Conservation (phyloP, 2,888 invertebrate genomes). For the Galerucella pusilla region DNA sequence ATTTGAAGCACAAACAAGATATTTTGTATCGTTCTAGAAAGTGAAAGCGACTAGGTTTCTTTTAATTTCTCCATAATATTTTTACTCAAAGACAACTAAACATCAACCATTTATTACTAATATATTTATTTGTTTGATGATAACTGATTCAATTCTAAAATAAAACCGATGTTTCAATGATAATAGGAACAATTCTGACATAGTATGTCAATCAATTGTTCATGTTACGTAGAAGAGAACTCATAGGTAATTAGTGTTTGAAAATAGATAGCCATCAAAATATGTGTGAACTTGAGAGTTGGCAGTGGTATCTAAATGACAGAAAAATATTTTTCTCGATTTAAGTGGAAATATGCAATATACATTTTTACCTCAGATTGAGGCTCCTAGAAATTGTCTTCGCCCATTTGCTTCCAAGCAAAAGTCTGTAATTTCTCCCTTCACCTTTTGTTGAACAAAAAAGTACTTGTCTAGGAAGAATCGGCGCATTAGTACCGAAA, state of each 20-base stretch:
- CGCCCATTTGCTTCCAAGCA: no score
- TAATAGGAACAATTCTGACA: background rate
- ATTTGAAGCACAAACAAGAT: background rate
- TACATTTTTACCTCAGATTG: no score
- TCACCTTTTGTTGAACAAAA: no score
- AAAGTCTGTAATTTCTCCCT: no score
- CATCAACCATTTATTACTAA: no score
- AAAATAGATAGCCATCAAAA: background rate
- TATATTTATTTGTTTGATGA: no score
- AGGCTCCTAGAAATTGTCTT: no score
- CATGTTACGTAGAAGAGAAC: background rate
- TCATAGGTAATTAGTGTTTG: background rate
- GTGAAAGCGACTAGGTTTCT: background rate
- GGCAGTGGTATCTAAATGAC: no score
- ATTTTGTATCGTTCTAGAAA: constrained; percentile 4
- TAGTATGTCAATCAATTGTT: background rate
- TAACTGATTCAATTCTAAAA: no score
- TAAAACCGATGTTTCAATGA: background rate
- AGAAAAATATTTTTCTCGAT: background rate
- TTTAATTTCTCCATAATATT: background rate
- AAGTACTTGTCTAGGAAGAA: no score
- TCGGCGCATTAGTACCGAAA: no score
- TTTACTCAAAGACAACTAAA: no score
- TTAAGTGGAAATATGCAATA: background rate
- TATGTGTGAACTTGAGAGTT: background rate